Base-by-base conservation (phyloP, 1,140 invertebrate genomes). In the Drosophila saltans region DNA sequence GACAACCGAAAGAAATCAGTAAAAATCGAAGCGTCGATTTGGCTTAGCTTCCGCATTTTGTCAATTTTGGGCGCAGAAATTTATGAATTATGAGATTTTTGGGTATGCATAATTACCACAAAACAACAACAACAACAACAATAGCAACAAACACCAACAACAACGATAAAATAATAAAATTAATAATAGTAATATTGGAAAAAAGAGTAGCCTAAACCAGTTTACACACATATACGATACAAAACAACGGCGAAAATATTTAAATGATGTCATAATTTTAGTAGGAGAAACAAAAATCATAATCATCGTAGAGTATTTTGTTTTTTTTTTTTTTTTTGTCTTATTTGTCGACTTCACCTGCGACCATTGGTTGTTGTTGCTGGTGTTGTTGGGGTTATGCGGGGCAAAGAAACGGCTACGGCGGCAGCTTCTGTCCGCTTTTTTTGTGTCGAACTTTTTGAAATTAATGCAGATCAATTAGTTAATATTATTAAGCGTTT, bases 401-500 rank as follows among this genome's bases (percentile, higher is more conserved):
- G 21, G 21, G 24, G 45, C 21, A 52, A 8, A 9, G 45, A 24
- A 24, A 9, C 45, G 45, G 45, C 45, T 48, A 8, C 21, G 45
- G 16, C 45, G 45, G 57, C 57, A 39, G 57, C 70, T 69, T 67
- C 78, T 77, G 74, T 69, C 21, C n/a, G 52, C 63, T 66, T 36
- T 36, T 36, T 72, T 72, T 77, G 70, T 78, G 56, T 65, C 21
- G 45, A 66, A 39, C 36, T 58, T 33, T 69, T 67, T 58, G 66
- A 90, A 89, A 89, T 89, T 89, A 89, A 89, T 89, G 84, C 84
- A 89, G 84, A 89, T 89, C 84, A 89, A 89, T 89, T 89, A 89
- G 85, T 89, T 89, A 89, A 89, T 89, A 82, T 88, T 89, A 89
- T 80, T 80, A 77, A 77, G 74, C 77, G 77, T 66, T 60, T 73